Conservation (phyloP, 2,797 vertebrate genomes). For the Aphelocoma californica region DNA sequence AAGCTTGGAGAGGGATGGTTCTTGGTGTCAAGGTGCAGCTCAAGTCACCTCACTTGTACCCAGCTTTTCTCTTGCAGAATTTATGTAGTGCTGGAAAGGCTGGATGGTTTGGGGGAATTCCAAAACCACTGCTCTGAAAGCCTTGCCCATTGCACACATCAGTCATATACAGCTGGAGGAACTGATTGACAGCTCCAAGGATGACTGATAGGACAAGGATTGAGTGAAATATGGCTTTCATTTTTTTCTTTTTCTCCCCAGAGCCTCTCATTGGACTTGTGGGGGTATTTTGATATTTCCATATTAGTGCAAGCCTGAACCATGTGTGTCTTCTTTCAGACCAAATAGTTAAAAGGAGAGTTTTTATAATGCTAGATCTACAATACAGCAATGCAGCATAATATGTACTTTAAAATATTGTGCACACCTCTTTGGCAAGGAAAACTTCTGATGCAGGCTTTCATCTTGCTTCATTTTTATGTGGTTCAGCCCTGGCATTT, state of each 20-base stretch:
- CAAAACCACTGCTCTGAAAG: neutral
- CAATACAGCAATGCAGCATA: slow-evolving; percentile 34
- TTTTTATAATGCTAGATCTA: slow-evolving; percentile 19
- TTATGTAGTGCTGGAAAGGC: neutral
- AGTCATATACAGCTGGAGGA: neutral
- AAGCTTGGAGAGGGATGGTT: neutral
- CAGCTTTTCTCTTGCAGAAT: neutral
- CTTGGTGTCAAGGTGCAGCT: neutral
- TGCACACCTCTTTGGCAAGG: slow-evolving; percentile 56
- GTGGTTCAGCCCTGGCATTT: slow-evolving; percentile 34
- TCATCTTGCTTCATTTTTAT: slow-evolving; percentile 40
- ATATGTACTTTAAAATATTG: slow-evolving; percentile 57
- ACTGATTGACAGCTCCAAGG: neutral
- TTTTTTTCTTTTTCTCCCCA: neutral
- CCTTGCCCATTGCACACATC: neutral
- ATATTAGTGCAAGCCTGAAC: slow-evolving; percentile 53
- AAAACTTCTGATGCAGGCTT: slow-evolving; percentile 56
- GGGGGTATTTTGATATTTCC: slow-evolving; percentile 41
- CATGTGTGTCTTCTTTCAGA: slow-evolving; percentile 37
- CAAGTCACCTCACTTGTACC: neutral
- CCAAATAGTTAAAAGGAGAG: slow-evolving; percentile 33
- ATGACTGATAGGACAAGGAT: neutral
- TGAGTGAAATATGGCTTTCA: neutral
- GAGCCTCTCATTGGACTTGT: slow-evolving; percentile 7
- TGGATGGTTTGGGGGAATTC: neutral